Evolutionary conservation across 2,888 invertebrate genomes (phyloP).

Genomic region (Bibio marci): DNA sequence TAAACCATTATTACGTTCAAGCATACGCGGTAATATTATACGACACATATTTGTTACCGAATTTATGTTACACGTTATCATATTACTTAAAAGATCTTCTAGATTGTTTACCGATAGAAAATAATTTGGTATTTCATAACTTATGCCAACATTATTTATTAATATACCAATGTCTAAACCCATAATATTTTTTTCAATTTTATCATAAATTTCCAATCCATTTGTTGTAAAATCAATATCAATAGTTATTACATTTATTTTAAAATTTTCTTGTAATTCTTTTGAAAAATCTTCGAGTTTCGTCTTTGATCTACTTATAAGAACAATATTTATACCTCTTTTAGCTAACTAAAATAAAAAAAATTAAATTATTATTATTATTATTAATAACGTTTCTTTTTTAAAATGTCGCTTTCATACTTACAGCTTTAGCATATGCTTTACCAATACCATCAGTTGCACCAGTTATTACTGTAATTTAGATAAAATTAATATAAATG

Average conservation of each 20-base stretch:
- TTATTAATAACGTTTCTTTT: no score
- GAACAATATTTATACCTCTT: conserved; percentile 56
- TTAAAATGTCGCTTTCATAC: conserved; percentile 9
- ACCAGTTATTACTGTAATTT: conserved; percentile 61
- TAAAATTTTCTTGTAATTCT: conserved; percentile 53
- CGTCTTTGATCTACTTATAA: conserved; percentile 58
- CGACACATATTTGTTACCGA: conserved; percentile 72
- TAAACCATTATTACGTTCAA: conserved; percentile 59
- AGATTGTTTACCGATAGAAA: conserved; percentile 43
- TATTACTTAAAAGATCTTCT: conserved; percentile 41
- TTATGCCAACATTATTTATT: conserved; percentile 85
- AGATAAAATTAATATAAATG: no score
- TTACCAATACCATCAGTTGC: conserved; percentile 83
- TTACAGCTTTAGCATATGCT: conserved; percentile 58
- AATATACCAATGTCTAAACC: conserved; percentile 69
- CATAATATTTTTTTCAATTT: conserved; percentile 45
- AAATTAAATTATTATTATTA: conserved; percentile 4
- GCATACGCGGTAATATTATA: conserved; percentile 72
- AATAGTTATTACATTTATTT: conserved; percentile 57
- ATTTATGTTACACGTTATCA: conserved; percentile 62
- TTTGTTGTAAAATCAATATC: conserved; percentile 60
- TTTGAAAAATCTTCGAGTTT: conserved; percentile 55
- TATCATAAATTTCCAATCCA: conserved; percentile 52
- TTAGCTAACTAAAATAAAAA: conserved; percentile 42
- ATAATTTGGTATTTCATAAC: conserved; percentile 68